Base-by-base conservation (phyloP, 53 echinoderm and acorn worm species). In the Pentamera pediparva region DNA sequence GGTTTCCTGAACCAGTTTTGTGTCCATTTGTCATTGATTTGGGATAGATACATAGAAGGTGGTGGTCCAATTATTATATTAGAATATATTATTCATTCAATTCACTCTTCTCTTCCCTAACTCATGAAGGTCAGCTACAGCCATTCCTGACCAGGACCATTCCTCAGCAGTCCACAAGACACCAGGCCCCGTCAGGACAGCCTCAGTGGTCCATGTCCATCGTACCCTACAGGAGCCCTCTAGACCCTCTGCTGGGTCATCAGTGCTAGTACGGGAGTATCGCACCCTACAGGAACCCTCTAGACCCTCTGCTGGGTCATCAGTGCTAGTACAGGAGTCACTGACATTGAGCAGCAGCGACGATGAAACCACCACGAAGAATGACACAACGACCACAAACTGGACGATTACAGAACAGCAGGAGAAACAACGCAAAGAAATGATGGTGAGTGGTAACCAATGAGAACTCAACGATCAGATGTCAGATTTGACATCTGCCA, bases 351-450 rank as follows among this genome's bases (percentile, higher is more conserved):
- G 21, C n/a, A n/a, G 27, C 65, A 29, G 11, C 29, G 55, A 35
- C 43, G 76, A 59, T 56, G 76, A 5, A 67, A 83, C 55, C 57
- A 83, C 70, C 65, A 76, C 76, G 56, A 83, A 50, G 69, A 70
- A 65, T 27, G 70, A 32, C 45, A 29, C 39, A 45, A 69, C 34
- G 35, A 83, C 30, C 35, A 52, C 56, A 5, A 36, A 36, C 12
- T 25, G 36, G 55, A 28, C 54, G 76, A 76, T 58, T 59, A 83
- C 6, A 56, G 76, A 61, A 58, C 67, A 32, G 60, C 34, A 59
- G 76, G 69, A 49, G 76, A 83, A 20, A 4, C 30, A 67, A 25
- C 30, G 27, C 25, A 67, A 67, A 39, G 67, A 67, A 11, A 40
- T 67, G 29, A 17, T 67, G 67, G 67, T 67, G 45, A 67, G 43